Base-by-base conservation (phyloP, 2,797 vertebrate genomes). In the Enteromius paludinosus region DNA sequence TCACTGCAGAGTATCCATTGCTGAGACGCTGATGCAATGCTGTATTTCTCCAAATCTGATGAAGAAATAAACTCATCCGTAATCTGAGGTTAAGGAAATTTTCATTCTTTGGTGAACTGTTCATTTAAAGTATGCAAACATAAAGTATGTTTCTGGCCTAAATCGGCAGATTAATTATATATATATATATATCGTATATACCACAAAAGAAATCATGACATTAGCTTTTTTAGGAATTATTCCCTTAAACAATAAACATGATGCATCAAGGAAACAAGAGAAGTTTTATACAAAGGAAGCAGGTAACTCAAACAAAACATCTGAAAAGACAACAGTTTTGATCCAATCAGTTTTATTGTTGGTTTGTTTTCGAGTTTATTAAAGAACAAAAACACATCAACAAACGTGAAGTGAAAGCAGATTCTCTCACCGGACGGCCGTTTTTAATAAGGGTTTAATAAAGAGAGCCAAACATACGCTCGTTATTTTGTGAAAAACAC, bases 321-420 rank as follows among this genome's bases (percentile, higher is more conserved):
- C 56, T 23, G 9, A 38, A 23, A 81, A 41, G 62, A 28, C 72
- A 79, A 18, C 38, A 56, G 35, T 66, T 87, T 70, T 81, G 85
- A 86, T 78, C 52, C 82, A 87, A 87, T 86, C 80, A 87, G 83
- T 79, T 87, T 87, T 89, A 87, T 87, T 88, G 84, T 83, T 89
- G 72, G 71, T 90, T 92, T 92, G 90, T 87, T 91, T 79, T 56
- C 47, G 68, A 89, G 80, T 92, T 95, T 95, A 94, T 93, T 94
- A 95, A 95, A 95, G 94, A 95, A 95, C 92, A 93, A 49, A 86
- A 94, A 93, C 90, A 94, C 94, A 94, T 93, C 94, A 95, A 90
- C 93, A 89, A 92, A 71, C 52, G 28, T 2, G 91, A 93, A 93
- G 89, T 90, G 92, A 94, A 87, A 85, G 88, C 90, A 91, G 84